Percentiles rank a stretch among this genome's conserved stretches.
Conservation (phyloP, 2,888 invertebrate genomes). For the Amaurobius ferox region DNA sequence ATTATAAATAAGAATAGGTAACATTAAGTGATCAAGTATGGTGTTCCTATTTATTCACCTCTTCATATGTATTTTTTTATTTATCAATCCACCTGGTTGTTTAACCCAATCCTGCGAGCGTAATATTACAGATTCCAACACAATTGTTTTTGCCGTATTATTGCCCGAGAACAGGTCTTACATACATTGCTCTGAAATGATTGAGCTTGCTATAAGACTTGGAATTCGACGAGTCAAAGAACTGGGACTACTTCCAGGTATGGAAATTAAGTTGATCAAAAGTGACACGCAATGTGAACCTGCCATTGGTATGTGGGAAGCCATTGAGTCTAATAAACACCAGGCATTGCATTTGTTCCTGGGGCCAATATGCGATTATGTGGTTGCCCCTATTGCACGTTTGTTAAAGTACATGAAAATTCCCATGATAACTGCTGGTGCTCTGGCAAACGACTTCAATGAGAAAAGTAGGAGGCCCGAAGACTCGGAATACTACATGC, state of each 20-base stretch:
- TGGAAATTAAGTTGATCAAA: constrained; percentile 68
- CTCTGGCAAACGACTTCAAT: constrained; percentile 87
- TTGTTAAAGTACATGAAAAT: constrained; percentile 85
- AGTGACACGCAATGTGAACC: constrained; percentile 75
- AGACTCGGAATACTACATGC: constrained; percentile 87
- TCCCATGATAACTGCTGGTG: constrained; percentile 88
- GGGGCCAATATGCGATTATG: constrained; percentile 74
- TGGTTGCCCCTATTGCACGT: constrained; percentile 85
- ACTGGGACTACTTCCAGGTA: constrained; percentile 79
- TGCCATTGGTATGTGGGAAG: constrained; percentile 76
- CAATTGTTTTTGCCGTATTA: constrained; percentile 73
- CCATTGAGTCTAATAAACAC: constrained; percentile 79
- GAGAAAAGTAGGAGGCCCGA: constrained; percentile 83
- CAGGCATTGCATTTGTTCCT: constrained; percentile 56
- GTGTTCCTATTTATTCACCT: neutral
- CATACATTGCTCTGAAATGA: constrained; percentile 78
- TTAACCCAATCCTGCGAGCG: neutral
- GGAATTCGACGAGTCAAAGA: constrained; percentile 80
- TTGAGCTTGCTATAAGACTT: constrained; percentile 82
- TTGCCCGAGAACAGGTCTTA: constrained; percentile 74
- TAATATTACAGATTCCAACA: neutral
- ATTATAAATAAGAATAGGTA: too few species aligned
- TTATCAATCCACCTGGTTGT: neutral
- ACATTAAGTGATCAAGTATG: neutral
- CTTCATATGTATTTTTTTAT: neutral